Conservation (phyloP, 2,888 invertebrate species). For the Brachyopa scutellaris region DNA sequence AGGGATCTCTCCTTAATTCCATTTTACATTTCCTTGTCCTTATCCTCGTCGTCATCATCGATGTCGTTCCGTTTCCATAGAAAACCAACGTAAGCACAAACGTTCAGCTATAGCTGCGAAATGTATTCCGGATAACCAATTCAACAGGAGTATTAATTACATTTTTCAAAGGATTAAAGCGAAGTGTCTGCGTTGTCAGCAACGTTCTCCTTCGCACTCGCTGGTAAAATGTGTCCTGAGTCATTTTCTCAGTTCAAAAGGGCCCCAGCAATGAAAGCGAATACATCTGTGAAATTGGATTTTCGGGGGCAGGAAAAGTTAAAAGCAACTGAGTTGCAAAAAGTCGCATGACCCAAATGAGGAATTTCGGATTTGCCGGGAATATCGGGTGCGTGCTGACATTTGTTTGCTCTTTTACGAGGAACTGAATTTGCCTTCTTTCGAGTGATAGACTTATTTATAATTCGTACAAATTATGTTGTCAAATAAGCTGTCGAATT, state of each 20-base stretch:
- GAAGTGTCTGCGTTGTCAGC: neutral
- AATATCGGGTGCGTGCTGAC: neutral
- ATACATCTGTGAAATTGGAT: constrained; percentile 6
- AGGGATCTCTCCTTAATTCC: neutral
- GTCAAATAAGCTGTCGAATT: constrained; percentile 56
- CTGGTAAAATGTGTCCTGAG: neutral
- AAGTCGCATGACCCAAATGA: constrained; percentile 1
- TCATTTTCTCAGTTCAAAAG: neutral
- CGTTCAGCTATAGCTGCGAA: neutral
- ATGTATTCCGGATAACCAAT: neutral
- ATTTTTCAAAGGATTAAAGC: constrained; percentile 1
- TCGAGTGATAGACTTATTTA: neutral
- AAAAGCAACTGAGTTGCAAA: neutral
- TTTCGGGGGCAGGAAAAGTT: neutral
- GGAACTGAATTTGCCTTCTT: neutral
- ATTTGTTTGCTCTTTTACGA: neutral
- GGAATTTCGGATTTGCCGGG: neutral
- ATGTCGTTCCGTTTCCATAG: too few relatives aligned
- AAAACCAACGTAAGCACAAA: too few relatives aligned
- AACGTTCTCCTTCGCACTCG: neutral
- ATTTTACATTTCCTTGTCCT: neutral
- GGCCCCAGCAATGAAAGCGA: neutral
- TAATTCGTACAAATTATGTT: constrained; percentile 31
- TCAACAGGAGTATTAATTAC: constrained; percentile 16
- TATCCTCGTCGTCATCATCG: neutral